phyloP scores from a whole-genome alignment of 2,113 vertebrate species.

The Maccullochella peelii region DNA sequence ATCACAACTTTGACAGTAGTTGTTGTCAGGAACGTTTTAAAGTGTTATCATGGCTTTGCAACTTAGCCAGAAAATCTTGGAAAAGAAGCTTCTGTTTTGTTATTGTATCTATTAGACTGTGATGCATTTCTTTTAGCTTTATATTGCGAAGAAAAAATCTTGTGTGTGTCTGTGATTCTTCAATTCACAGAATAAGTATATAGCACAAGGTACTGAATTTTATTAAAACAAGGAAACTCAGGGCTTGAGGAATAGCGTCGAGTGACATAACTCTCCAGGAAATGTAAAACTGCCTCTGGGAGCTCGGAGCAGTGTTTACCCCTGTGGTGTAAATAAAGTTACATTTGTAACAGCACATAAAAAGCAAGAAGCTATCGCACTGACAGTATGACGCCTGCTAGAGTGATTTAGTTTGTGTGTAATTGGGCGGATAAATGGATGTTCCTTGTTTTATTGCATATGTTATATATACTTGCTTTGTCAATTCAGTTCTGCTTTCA shows the following conservation, averaged over 20 bases:
- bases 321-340: constrained; percentile 38
- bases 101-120: constrained; percentile 63
- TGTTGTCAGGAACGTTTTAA: not conserved
- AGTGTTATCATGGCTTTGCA: constrained; percentile 48
- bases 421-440: constrained; percentile 36
- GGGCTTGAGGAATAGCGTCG: constrained; percentile 44
- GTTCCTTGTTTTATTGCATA: constrained; percentile 50
- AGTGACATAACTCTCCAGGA: constrained; percentile 48
- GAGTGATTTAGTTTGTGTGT: constrained; percentile 35
- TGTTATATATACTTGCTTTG: constrained; percentile 57
- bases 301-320: constrained; percentile 37
- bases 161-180: constrained; percentile 15
- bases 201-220: constrained; percentile 36
- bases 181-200: constrained; percentile 18
- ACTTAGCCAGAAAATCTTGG: constrained; percentile 32
- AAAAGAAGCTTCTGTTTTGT: constrained; percentile 22
- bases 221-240: constrained; percentile 50
- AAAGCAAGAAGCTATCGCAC: constrained; percentile 4
- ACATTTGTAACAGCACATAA: constrained; percentile 22
- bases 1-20: constrained; percentile 1
- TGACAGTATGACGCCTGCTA: constrained; percentile 3
- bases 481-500: constrained; percentile 29
- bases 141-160: not conserved
- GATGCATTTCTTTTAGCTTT: constrained; percentile 55
- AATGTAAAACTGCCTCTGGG: constrained; percentile 48